Evolutionary conservation across 2,888 invertebrate genomes (phyloP).

Genomic region (Lottia scabra): DNA sequence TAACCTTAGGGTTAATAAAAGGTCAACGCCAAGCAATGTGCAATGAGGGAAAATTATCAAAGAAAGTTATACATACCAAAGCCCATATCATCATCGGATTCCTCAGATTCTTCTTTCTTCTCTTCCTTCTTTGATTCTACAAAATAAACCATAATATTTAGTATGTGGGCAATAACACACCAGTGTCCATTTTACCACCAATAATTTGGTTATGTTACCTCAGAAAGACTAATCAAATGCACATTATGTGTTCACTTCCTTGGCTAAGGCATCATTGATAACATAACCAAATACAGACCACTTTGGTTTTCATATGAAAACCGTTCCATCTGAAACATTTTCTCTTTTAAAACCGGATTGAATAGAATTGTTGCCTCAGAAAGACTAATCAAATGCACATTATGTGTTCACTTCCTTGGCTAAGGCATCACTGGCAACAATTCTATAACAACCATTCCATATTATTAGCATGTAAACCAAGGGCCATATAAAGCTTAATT

Average conservation of each 20-base stretch:
- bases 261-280: neutral
- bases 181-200: too few species aligned
- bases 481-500: too few species aligned
- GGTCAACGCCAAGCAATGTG: too few species aligned
- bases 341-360: too few species aligned
- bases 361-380: neutral
- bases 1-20: too few species aligned
- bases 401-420: neutral
- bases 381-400: slow-evolving; percentile 3
- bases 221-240: slow-evolving; percentile 4
- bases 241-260: neutral
- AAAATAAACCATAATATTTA: slow-evolving; percentile 8
- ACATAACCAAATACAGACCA: neutral
- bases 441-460: too few species aligned
- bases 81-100: slow-evolving; percentile 69
- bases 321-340: too few species aligned
- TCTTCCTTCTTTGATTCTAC: slow-evolving; percentile 60
- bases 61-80: slow-evolving; percentile 58
- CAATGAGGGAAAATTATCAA: too few species aligned
- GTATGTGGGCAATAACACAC: too few species aligned
- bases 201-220: neutral
- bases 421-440: neutral
- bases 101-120: slow-evolving; percentile 64
- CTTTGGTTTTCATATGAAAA: too few species aligned
- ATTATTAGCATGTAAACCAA: too few species aligned